Evolutionary conservation across 2,797 vertebrate genomes (phyloP), one percentile per base, ranked within the genome.

Genomic region (Decapterus maruadsi): DNA sequence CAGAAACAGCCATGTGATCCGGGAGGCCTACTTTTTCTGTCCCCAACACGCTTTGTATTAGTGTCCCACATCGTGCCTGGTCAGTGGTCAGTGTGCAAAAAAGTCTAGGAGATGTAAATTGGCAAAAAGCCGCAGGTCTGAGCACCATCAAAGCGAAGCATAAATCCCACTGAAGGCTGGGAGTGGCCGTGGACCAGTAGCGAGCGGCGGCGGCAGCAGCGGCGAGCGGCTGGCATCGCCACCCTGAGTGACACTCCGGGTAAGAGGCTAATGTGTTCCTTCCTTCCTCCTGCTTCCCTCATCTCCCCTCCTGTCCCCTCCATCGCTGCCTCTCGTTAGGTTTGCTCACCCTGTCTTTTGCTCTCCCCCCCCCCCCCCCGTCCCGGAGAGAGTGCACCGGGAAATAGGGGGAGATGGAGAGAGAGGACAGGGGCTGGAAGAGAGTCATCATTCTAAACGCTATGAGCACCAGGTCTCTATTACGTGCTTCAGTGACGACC

Each of bases 401-500:
- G 77, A 77, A 75, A 73, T 22, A 69, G 42, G 26, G 59, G 43
- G 54, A 58, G 75, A 83, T 53, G 50, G 43, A 67, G 68, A 67
- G 68, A 73, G 68, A 72, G 48, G 63, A 69, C 59, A 43, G 68
- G 20, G 68, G 55, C 20, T 19, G 36, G 72, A 53, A 86, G 57
- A 82, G 71, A 90, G 78, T 79, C 74, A 80, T 91, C 87, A 68
- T 84, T 89, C 78, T 81, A 71, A 91, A 84, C 5, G 64, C 80
- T 74, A 54, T 58, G 73, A 89, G 87, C 81, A 70, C 74, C 57
- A 45, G 86, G 87, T 90, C 82, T 90, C 88, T 82, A 90, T 93
- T 94, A 90, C 62, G 61, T 80, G 90, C 85, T 86, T 84, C 83
- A 85, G 50, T 87, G 85, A 84, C n/a, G n/a, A n/a, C n/a, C n/a